Base-by-base conservation (phyloP, 2,888 invertebrate genomes). In the Drosophila testacea region DNA sequence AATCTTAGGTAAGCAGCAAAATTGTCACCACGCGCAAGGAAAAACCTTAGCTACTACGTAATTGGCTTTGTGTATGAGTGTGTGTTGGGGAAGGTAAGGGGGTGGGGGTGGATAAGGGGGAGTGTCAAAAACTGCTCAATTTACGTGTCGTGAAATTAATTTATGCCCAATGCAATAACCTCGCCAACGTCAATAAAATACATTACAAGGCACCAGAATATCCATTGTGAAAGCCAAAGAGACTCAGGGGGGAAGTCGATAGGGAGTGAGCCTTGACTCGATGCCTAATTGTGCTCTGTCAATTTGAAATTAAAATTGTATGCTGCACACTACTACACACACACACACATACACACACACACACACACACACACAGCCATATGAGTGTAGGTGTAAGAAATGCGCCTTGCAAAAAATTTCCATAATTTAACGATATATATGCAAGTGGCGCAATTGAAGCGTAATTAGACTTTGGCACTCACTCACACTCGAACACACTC, bases 351-450 rank as follows among this genome's bases (percentile, higher is more conserved):
- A 30, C 16, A 22, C n/a, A 42, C n/a, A 50, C 13, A 62, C 47
- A 39, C 30, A 54, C 34, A 50, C 50, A 22, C 16, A 22, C 13
- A 42, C n/a, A 51, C 16, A 62, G 34, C 32, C 30, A 57, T 34
- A 50, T 72, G 28, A 28, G 44, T 36, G 34, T 27, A 55, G 64
- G 66, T 54, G 59, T 62, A 87, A 84, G 85, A 79, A 87, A 87
- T 78, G 78, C 82, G 87, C 68, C 84, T 82, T 84, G 81, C 78
- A 72, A 85, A 87, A 86, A 90, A 92, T 92, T 92, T 92, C 92
- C 92, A 92, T 92, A 92, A 92, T 92, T 91, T 90, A 74, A 78
- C 92, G 90, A 92, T 92, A 91, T 92, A 91, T 92, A 92, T 92
- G 92, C 92, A 91, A 90, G 89, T 90, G 72, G 86, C 89, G 91